Evolutionary conservation across 2,888 invertebrate genomes (phyloP), one percentile per base, ranked within the genome.

Genomic region (Ochlodes sylvanus): DNA sequence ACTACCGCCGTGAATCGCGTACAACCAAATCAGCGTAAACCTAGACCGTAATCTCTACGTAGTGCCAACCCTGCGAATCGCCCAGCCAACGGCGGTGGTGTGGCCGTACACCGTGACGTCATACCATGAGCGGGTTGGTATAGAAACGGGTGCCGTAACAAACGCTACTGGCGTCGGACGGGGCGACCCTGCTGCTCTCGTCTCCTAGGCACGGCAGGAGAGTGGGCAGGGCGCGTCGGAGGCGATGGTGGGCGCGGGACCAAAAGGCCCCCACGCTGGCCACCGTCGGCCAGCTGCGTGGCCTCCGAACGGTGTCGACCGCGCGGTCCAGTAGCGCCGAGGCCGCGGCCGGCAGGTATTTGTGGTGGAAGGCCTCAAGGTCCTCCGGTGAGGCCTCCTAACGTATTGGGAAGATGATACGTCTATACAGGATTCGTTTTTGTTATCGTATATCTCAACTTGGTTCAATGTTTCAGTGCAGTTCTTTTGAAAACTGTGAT

Each of bases 101-200:
- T 19, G 17, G 12, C 64, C 70, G 17, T 77, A 79, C 79, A 78
- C 79, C 81, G 80, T 78, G 79, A 74, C 72, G 75, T 76, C 88
- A 83, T 92, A 92, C 91, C 92, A 85, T 85, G 74, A 85, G 77
- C 70, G 90, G 86, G 82, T 88, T 86, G 82, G 84, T 85, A 82
- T 90, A 90, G 80, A 88, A 89, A 71, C 85, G 83, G 73, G 86
- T 81, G 67, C 87, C 86, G 76, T 81, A 83, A 73, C 76, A 80
- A 76, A 82, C 77, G 84, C 85, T 89, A 76, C 84, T 83, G 75
- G 81, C 75, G 70, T 83, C 80, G 5, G 90, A 89, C 34, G 88
- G 88, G 72, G 90, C 85, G 74, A 90, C 90, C 69, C 84, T 75
- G 73, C 81, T 80, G 73, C 81, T 80, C 76, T 83, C 85, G 67